Evolutionary conservation across 2,797 vertebrate species (phyloP), one percentile per base, ranked within the genome.

Genomic region (Onychomys leucogaster): DNA sequence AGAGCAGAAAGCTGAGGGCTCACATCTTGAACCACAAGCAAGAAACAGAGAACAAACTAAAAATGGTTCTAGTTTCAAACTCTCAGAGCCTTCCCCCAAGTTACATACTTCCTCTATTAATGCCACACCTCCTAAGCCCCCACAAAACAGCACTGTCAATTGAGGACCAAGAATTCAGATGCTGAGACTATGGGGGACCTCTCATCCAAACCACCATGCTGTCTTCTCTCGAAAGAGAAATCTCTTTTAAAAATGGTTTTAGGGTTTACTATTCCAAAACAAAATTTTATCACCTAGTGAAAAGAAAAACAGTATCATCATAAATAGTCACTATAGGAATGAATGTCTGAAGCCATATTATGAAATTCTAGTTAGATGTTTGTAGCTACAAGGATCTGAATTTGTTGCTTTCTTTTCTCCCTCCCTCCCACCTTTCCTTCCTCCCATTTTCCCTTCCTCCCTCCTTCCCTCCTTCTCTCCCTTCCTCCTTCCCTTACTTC

Each of bases 191-290:
- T 10, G 29, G 29, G 59, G 17, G 17, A 23, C 17, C 37, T 61
- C 29, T 9, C 19, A 65, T 49, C 17, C 17, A 67, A 49, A 46
- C 17, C 2, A 21, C 10, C 41, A 34, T 32, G 19, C 61, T 65
- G 82, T 67, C 34, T 78, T 91, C 77, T 76, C 63, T 78, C 25
- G 27, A 49, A 95, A 87, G 76, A 90, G 75, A 32, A 85, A 69
- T 55, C 43, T 29, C 25, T 80, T 25, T 11, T 0, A 94, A 90
- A 86, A 78, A 85, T 49, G 21, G 23, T 59, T 63, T 96, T 8
- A 41, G 37, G 2, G 16, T 29, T 90, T 97, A 94, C 86, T 34
- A 87, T 83, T 37, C 63, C 27, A 92, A 87, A 37, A 93, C n/a
- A 65, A 90, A 91, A 84, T 27, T 75, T 90, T 52, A 73, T 89